phyloP scores from a whole-genome alignment of 2,113 vertebrate species.

The Caranx melampygus region DNA sequence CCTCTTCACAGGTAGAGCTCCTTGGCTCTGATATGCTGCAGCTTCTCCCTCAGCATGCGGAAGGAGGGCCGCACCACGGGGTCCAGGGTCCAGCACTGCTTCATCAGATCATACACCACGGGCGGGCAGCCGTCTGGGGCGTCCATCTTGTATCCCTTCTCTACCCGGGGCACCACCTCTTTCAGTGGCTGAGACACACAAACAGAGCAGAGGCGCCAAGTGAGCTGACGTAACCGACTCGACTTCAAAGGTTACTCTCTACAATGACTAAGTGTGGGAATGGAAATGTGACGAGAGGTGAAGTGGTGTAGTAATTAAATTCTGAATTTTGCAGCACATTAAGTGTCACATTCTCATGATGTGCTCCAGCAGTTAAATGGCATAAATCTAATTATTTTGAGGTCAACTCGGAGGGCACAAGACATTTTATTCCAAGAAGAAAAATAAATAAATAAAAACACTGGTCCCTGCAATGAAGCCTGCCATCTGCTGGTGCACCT shows the following conservation, averaged over 20 bases:
- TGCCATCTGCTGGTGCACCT: conserved; percentile 68
- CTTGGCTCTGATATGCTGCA: conserved; percentile 93
- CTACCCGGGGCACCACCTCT: conserved; percentile 95
- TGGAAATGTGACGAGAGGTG: not conserved
- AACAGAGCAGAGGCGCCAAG: not conserved
- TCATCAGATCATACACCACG: conserved; percentile 96
- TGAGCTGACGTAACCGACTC: not conserved
- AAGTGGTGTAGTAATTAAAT: conserved; percentile 17
- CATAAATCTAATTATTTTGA: conserved; percentile 36
- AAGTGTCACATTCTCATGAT: conserved; percentile 12
- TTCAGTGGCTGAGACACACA: conserved; percentile 89
- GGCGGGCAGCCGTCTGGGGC: conserved; percentile 91
- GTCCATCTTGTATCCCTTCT: conserved; percentile 99
- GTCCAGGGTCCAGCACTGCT: conserved; percentile 97
- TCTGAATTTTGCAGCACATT: not conserved
- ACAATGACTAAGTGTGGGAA: not conserved
- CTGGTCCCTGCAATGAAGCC: conserved; percentile 28
- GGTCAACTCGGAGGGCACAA: conserved; percentile 9
- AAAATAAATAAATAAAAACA: not conserved
- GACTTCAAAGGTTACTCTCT: not conserved
- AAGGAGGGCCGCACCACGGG: conserved; percentile 88
- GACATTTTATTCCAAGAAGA: conserved; percentile 15
- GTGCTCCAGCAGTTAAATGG: conserved; percentile 11
- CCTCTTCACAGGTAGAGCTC: conserved; percentile 93
- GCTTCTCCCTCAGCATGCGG: conserved; percentile 93